Percentiles rank a stretch among this genome's conserved stretches.
phyloP scores from a whole-genome alignment of 2,888 invertebrate genomes.

The Esperia sulphurella region DNA sequence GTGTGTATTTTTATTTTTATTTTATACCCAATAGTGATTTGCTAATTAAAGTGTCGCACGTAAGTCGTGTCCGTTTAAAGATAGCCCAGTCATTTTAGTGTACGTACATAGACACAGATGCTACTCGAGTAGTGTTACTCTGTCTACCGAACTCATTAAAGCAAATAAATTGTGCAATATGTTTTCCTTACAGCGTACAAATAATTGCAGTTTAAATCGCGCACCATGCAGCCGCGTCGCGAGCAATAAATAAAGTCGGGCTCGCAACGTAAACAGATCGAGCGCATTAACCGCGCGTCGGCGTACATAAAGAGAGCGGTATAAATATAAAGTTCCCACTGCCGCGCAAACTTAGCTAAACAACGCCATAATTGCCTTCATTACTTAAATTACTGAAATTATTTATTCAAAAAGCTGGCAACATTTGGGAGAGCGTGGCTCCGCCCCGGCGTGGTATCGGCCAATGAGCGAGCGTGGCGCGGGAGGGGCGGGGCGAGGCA shows the following conservation, averaged over 20 bases:
- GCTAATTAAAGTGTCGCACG: background rate
- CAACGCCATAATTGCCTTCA: conserved; percentile 80
- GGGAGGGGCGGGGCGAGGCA: conserved; percentile 59
- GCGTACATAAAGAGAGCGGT: conserved; percentile 78
- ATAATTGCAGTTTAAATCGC: conserved; percentile 78
- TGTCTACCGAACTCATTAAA: conserved; percentile 5
- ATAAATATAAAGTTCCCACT: conserved; percentile 79
- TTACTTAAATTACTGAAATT: conserved; percentile 80
- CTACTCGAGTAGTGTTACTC: background rate
- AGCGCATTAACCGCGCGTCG: conserved; percentile 76
- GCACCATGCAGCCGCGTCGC: conserved; percentile 62
- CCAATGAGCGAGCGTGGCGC: conserved; percentile 48
- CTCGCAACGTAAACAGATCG: conserved; percentile 76
- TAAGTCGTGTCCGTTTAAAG: background rate
- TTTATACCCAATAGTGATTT: background rate
- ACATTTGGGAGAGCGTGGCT: conserved; percentile 60
- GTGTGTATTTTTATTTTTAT: background rate
- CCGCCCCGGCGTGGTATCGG: conserved; percentile 40
- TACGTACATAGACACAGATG: background rate
- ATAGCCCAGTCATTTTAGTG: background rate
- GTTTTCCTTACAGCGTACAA: conserved; percentile 64
- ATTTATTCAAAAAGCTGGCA: conserved; percentile 80
- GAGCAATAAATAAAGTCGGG: conserved; percentile 70
- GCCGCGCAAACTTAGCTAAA: conserved; percentile 79
- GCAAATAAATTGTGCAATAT: conserved; percentile 53